Percentiles rank a stretch among this genome's conserved stretches.
These are phyloP conservation scores for Parnassius glacialis DNA, from an alignment of 2,888 invertebrate species.

Conservation along the genomic window DNA sequence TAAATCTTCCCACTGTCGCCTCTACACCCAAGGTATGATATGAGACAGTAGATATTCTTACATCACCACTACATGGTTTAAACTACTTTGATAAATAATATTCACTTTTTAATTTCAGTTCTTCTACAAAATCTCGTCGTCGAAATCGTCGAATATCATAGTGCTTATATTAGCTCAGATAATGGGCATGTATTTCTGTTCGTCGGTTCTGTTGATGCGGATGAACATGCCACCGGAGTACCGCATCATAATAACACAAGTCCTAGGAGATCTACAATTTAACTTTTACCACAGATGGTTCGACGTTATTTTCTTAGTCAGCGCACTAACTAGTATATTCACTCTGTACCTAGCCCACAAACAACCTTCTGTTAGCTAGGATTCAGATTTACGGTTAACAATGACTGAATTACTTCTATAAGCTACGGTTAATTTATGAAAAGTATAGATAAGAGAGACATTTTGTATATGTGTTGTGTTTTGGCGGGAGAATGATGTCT, in stretches of 20 bases:
- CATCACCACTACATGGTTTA: too few relatives aligned
- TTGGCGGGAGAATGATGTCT: background rate
- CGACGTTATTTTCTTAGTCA: conserved; percentile 98
- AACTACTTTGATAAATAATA: too few relatives aligned
- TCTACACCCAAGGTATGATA: too few relatives aligned
- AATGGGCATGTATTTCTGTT: conserved; percentile 99
- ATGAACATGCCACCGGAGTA: conserved; percentile 99
- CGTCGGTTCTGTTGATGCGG: conserved; percentile 96
- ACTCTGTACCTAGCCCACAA: conserved; percentile 98
- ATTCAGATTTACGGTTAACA: background rate
- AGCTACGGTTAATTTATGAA: background rate
- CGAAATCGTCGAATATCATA: conserved; percentile 98
- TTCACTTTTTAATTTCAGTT: conserved; percentile 83
- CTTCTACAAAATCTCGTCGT: conserved; percentile 99
- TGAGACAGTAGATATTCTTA: too few relatives aligned
- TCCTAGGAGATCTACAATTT: conserved; percentile 97
- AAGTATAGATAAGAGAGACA: background rate
- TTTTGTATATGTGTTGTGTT: conserved; percentile 14
- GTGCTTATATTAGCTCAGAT: conserved; percentile 98
- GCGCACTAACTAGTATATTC: conserved; percentile 96
- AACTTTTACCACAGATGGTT: conserved; percentile 99
- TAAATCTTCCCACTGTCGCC: too few relatives aligned
- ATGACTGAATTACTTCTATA: background rate
- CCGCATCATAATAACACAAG: conserved; percentile 91
- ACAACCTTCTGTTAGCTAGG: conserved; percentile 83